These are phyloP conservation scores for Anguilla anguilla DNA, from an alignment of 2,797 vertebrate genomes.

Conservation along the genomic window DNA sequence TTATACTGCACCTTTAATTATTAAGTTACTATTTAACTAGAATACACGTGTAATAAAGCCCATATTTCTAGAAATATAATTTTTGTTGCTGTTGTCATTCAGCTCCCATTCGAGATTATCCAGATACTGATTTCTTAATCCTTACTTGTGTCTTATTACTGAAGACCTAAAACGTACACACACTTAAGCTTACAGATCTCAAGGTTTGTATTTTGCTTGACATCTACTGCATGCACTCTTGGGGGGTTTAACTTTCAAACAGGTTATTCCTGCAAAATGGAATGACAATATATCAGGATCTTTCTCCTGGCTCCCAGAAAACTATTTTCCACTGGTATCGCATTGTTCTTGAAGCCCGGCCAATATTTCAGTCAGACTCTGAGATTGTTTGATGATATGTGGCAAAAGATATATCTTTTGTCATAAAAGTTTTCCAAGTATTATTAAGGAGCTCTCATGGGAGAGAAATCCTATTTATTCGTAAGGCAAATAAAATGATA, in stretches of 20 bases:
- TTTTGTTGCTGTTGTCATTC: neutral
- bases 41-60: neutral
- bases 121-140: neutral
- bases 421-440: neutral
- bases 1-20: too few relatives aligned
- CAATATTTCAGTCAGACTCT: constrained; percentile 16
- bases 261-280: neutral
- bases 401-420: neutral
- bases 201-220: neutral
- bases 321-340: neutral
- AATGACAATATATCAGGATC: neutral
- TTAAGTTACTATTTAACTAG: neutral
- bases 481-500: neutral
- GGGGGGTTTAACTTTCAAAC: neutral
- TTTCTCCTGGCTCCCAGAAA: neutral
- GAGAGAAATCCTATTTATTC: neutral
- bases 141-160: neutral
- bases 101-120: neutral
- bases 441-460: constrained; percentile 3
- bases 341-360: neutral
- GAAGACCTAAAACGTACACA: neutral
- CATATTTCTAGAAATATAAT: neutral
- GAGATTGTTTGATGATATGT: neutral
- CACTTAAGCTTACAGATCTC: neutral
- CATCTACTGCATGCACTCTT: neutral